Evolutionary conservation across 2,888 invertebrate species (phyloP), one percentile per base, ranked within the genome.

Genomic region (Strigamia maritima): DNA sequence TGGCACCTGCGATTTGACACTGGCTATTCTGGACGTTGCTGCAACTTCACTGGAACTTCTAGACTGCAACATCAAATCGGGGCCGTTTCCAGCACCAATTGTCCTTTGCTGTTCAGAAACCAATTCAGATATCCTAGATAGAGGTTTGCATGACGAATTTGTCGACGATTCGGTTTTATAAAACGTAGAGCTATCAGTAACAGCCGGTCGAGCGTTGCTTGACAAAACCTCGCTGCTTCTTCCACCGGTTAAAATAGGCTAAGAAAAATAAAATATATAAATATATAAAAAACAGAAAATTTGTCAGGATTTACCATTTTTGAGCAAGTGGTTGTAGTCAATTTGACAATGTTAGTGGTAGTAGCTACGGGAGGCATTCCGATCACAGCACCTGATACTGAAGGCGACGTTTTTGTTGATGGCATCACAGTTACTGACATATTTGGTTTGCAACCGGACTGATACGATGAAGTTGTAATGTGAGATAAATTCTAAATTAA

Each of bases 291-390:
- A 35, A 35, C 6, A 35, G 35, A n/a, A n/a, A n/a, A 35, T 35
- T 35, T 10, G 7, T 35, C 35, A 6, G 35, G 35, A 35, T 35
- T 28, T 70, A 40, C 40, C 76, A 79, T 60, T 80, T 80, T 80
- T 74, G 70, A 75, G 16, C 75, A 22, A 19, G 75, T 24, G 24
- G 79, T 74, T 14, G 40, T 24, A 14, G 80, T 78, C 44, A 65
- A 49, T 26, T 79, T 79, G 38, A 76, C 75, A 44, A 78, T 49
- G 38, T 76, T 65, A 22, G 79, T 54, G 10, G 79, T 38, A n/a
- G 80, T 35, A 14, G 80, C 77, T 10, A 80, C 79, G n/a, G 79
- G 77, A 26, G 80, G 79, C 76, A 80, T 28, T 24, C 80, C 80
- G 10, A 80, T 76, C 49, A 76, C 44, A n/a, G 77, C 44, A n/a